Percentiles rank a stretch among this genome's conserved stretches.
Conservation (phyloP, 2,113 vertebrate species). For the Verasper variegatus region DNA sequence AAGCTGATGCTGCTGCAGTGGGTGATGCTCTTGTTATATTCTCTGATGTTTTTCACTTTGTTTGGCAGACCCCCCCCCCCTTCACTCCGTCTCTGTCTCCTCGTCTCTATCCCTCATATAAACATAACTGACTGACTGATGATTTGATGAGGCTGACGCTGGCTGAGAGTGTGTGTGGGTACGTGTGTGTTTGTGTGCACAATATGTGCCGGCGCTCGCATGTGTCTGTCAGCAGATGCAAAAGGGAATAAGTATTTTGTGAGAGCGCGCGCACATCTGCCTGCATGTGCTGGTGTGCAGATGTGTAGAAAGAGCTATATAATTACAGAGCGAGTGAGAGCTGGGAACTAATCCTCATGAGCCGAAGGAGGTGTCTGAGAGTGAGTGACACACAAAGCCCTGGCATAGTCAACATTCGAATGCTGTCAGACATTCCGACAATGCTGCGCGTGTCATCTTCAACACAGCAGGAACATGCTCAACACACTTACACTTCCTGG, state of each 20-base stretch:
- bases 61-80: slow-evolving; percentile 71
- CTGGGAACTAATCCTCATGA: slow-evolving; percentile 69
- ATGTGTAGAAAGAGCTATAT: slow-evolving; percentile 68
- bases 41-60: slow-evolving; percentile 77
- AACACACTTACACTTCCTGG: slow-evolving; percentile 15
- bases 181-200: slow-evolving; percentile 19
- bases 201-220: slow-evolving; percentile 6
- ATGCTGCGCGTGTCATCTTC: slow-evolving; percentile 9
- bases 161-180: slow-evolving; percentile 20
- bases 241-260: slow-evolving; percentile 52
- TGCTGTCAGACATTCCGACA: slow-evolving; percentile 17
- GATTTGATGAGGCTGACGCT: slow-evolving; percentile 63
- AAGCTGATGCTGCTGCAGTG: slow-evolving; percentile 58
- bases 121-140: slow-evolving; percentile 68
- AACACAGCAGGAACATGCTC: slow-evolving; percentile 26
- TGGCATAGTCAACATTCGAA: slow-evolving; percentile 37
- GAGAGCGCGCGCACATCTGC: neutral
- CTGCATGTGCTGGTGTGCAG: slow-evolving; percentile 43
- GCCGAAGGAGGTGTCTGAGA: slow-evolving; percentile 68
- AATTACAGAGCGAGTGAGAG: slow-evolving; percentile 73
- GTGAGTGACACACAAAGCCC: slow-evolving; percentile 67
- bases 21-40: slow-evolving; percentile 63
- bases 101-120: slow-evolving; percentile 49
- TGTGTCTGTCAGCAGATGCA: slow-evolving; percentile 43
- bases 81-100: slow-evolving; percentile 53